These are phyloP conservation scores for Limonius californicus DNA, from an alignment of 1,140 invertebrate genomes.

Conservation along the genomic window DNA sequence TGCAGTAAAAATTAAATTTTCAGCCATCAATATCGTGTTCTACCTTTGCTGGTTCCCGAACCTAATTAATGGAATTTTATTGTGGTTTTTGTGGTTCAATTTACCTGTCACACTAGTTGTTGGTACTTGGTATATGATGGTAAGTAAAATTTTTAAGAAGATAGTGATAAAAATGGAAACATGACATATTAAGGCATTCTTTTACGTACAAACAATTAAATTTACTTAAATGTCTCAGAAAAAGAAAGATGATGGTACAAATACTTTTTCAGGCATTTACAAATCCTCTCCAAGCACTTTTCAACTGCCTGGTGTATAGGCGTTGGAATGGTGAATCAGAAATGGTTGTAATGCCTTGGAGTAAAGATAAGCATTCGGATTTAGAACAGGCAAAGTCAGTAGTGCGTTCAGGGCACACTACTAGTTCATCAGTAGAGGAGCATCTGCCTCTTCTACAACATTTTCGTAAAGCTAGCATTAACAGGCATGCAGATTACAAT, in stretches of 20 bases:
- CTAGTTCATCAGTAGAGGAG: constrained; percentile 27
- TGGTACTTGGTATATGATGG: constrained; percentile 76
- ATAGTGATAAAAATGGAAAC: no score
- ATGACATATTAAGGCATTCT: neutral
- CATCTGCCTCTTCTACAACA: constrained; percentile 35
- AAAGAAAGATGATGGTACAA: no score
- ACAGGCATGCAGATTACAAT: neutral
- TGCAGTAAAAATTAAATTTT: constrained; percentile 68
- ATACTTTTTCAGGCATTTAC: constrained; percentile 60
- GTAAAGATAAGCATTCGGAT: constrained; percentile 23
- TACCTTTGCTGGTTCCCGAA: constrained; percentile 81
- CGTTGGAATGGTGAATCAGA: constrained; percentile 56
- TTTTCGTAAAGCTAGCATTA: neutral
- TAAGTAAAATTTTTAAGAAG: constrained; percentile 48
- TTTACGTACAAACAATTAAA: neutral
- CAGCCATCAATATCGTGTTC: constrained; percentile 70
- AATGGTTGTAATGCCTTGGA: constrained; percentile 41
- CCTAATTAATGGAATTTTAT: constrained; percentile 67
- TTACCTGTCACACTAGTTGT: constrained; percentile 66
- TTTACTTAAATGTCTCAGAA: neutral
- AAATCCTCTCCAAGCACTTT: constrained; percentile 77
- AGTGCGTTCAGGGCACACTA: constrained; percentile 10
- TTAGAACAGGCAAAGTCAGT: constrained; percentile 3
- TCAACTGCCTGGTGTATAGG: constrained; percentile 74
- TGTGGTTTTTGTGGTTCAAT: constrained; percentile 74